phyloP scores from a whole-genome alignment of 2,113 vertebrate species.

The Diglossa brunneiventris region DNA sequence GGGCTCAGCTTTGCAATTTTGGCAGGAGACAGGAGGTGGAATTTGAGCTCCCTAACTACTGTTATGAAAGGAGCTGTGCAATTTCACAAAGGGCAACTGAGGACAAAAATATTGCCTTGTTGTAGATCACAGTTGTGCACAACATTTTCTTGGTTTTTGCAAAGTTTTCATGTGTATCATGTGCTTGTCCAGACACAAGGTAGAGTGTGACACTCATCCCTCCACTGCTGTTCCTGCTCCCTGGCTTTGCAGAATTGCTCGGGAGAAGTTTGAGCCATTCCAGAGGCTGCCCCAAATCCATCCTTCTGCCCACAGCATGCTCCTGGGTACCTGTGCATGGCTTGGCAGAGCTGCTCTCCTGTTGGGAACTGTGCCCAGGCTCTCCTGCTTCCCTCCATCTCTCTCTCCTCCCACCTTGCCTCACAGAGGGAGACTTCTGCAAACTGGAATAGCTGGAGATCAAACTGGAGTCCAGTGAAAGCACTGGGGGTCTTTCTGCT shows the following conservation, averaged over 20 bases:
- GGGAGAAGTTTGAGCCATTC: background rate
- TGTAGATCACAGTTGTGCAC: background rate
- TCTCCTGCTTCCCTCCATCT: background rate
- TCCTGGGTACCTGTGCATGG: background rate
- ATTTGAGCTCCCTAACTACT: background rate
- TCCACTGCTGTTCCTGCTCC: background rate
- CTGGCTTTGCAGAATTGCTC: background rate
- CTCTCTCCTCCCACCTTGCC: background rate
- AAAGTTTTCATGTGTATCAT: accelerated
- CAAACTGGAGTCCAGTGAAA: background rate
- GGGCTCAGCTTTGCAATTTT: background rate
- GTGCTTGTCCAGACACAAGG: background rate
- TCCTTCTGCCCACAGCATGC: background rate
- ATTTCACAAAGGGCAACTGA: background rate
- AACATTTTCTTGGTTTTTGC: background rate
- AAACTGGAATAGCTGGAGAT: background rate
- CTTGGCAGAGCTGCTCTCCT: accelerated
- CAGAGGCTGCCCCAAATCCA: background rate
- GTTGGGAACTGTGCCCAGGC: accelerated
- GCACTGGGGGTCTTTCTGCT: background rate
- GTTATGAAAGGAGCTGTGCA: background rate
- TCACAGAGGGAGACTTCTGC: background rate
- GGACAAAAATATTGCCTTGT: background rate
- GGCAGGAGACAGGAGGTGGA: background rate
- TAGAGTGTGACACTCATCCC: background rate